These are phyloP conservation scores for Pseudopleuronectes americanus DNA, from an alignment of 2,797 vertebrate genomes.

Conservation along the genomic window DNA sequence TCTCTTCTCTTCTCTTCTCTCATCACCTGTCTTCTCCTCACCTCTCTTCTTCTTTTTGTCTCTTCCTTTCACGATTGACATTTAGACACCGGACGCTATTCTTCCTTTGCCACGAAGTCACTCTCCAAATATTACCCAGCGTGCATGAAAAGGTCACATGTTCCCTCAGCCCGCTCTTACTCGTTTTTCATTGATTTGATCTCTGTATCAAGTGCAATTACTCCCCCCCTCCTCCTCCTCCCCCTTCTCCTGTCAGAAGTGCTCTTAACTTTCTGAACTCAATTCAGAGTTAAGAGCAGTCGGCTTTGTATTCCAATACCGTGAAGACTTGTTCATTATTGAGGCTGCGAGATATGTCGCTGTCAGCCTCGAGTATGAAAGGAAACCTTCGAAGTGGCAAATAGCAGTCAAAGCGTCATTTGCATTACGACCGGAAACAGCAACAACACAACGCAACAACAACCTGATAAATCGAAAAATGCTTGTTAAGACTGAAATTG, in stretches of 20 bases:
- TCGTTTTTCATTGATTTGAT: conserved; percentile 26
- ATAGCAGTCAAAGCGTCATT: conserved; percentile 20
- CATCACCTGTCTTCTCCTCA: background rate
- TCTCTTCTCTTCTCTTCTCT: too few species aligned
- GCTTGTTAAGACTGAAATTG: conserved; percentile 36
- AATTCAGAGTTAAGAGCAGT: conserved; percentile 11
- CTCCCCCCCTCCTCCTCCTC: background rate
- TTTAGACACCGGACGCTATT: conserved; percentile 36
- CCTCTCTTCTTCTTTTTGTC: conserved; percentile 2
- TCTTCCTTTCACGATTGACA: conserved; percentile 27
- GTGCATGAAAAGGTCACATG: conserved; percentile 50
- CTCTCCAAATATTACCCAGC: conserved; percentile 27
- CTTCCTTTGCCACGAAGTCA: conserved; percentile 10
- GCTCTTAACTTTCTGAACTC: conserved; percentile 41
- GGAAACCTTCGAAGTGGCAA: conserved; percentile 45
- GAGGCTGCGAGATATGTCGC: conserved; percentile 20
- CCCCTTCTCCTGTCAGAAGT: background rate
- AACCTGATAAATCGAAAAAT: conserved; percentile 23
- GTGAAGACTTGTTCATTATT: conserved; percentile 25
- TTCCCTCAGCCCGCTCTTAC: conserved; percentile 5
- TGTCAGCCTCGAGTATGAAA: conserved; percentile 32
- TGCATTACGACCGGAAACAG: background rate
- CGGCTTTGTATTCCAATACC: conserved; percentile 15
- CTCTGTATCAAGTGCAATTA: conserved; percentile 22
- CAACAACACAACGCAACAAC: conserved; percentile 12